Percentiles rank a stretch among this genome's conserved stretches.
Evolutionary conservation across 2,113 vertebrate species (phyloP).

Genomic region (Gopherus flavomarginatus): DNA sequence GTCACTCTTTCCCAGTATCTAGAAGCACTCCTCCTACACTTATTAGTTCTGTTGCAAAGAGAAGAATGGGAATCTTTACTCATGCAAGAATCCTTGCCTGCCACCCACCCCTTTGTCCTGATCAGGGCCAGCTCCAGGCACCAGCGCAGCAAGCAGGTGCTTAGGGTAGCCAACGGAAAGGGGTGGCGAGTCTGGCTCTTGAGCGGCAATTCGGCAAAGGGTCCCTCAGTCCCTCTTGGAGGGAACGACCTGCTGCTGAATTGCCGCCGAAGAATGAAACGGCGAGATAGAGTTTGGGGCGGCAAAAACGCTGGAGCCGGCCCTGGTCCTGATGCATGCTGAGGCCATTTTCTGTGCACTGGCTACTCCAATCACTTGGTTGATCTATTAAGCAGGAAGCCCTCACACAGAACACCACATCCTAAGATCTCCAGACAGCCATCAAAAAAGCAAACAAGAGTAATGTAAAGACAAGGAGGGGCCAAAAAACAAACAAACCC

Average conservation of each 20-base stretch:
- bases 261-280: too few relatives aligned
- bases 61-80: background rate
- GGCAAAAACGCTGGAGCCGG: too few relatives aligned
- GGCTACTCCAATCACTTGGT: background rate
- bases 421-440: background rate
- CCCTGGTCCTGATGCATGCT: background rate
- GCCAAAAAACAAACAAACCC: background rate
- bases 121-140: too few relatives aligned
- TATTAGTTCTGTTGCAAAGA: background rate
- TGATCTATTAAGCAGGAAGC: accelerated
- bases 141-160: too few relatives aligned
- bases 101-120: background rate
- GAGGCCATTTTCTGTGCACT: accelerated
- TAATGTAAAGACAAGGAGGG: background rate
- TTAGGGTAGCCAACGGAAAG: too few relatives aligned
- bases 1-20: background rate
- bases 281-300: too few relatives aligned
- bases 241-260: too few relatives aligned
- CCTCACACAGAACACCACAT: background rate
- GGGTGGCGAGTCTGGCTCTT: too few relatives aligned
- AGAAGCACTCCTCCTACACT: background rate
- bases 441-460: background rate
- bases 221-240: too few relatives aligned
- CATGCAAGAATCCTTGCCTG: background rate
- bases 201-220: too few relatives aligned